These are phyloP conservation scores for Mus spretus DNA, from an alignment of 2,797 vertebrate genomes.

Conservation along the genomic window DNA sequence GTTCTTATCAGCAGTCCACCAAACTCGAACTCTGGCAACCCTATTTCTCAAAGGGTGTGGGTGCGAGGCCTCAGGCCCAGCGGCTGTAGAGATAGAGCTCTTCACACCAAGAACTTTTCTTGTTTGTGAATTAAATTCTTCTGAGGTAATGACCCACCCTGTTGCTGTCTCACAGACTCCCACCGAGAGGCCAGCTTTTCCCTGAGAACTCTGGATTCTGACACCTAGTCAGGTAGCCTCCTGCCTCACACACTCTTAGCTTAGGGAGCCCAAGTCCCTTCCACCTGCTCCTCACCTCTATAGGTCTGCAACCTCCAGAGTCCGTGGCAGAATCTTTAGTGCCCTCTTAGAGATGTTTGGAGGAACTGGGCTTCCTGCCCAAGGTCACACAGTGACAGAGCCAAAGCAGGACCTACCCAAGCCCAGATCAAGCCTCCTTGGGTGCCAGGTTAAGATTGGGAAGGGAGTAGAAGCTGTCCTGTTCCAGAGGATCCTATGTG, in stretches of 20 bases:
- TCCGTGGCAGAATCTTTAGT: neutral
- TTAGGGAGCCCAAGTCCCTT: neutral
- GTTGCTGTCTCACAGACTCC: neutral
- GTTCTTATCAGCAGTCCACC: neutral
- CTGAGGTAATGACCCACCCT: neutral
- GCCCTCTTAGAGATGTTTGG: neutral
- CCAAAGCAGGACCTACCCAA: neutral
- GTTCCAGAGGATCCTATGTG: neutral
- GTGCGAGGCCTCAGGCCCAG: neutral
- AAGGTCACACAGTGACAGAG: neutral
- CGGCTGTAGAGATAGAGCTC: neutral
- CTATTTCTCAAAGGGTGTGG: neutral
- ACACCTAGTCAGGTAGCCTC: neutral
- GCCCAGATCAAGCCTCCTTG: neutral
- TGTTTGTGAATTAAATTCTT: constrained; percentile 3
- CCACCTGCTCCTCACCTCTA: neutral
- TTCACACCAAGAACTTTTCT: neutral
- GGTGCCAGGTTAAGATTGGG: neutral
- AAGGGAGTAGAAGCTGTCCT: neutral
- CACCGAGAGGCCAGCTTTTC: neutral
- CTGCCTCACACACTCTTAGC: neutral
- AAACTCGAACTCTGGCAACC: neutral
- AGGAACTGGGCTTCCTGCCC: neutral
- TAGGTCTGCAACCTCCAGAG: neutral
- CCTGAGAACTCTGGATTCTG: neutral